Evolutionary conservation across 2,797 vertebrate genomes (phyloP).

Genomic region (Halcyon badia): DNA sequence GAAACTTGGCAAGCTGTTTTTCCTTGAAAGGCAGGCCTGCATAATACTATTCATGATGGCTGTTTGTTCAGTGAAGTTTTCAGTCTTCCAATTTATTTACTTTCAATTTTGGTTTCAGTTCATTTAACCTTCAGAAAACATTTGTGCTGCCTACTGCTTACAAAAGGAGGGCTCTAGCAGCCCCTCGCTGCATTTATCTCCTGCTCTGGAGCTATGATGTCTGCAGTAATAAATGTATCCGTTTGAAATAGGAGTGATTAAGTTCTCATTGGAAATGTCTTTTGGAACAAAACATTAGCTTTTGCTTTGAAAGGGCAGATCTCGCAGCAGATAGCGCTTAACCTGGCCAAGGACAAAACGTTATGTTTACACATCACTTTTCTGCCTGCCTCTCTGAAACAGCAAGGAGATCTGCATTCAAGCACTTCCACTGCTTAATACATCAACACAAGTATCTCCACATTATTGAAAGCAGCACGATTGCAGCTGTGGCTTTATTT

Average conservation of each 20-base stretch:
- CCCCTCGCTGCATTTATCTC: conserved; percentile 46
- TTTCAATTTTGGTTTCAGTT: conserved; percentile 70
- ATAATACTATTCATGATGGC: background rate
- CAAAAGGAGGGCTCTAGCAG: conserved; percentile 23
- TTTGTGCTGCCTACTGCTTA: conserved; percentile 24
- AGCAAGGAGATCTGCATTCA: background rate
- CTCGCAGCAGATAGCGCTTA: conserved; percentile 27
- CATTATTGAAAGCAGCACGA: background rate
- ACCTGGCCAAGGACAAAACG: conserved; percentile 62
- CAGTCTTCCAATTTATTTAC: conserved; percentile 66
- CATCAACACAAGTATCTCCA: background rate
- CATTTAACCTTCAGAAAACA: conserved; percentile 74
- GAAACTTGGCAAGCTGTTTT: background rate
- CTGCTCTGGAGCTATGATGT: conserved; percentile 29
- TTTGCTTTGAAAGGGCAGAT: conserved; percentile 59
- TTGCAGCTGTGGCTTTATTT: background rate
- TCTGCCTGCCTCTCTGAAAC: background rate
- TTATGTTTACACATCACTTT: conserved; percentile 14
- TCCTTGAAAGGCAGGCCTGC: background rate
- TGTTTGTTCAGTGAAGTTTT: conserved; percentile 62
- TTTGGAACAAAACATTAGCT: conserved; percentile 66
- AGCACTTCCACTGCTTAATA: background rate
- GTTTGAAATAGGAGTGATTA: conserved; percentile 63
- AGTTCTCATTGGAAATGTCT: conserved; percentile 60
- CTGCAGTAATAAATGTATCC: conserved; percentile 63